These are phyloP conservation scores for Myripristis murdjan DNA, from an alignment of 2,797 vertebrate genomes.

Conservation along the genomic window DNA sequence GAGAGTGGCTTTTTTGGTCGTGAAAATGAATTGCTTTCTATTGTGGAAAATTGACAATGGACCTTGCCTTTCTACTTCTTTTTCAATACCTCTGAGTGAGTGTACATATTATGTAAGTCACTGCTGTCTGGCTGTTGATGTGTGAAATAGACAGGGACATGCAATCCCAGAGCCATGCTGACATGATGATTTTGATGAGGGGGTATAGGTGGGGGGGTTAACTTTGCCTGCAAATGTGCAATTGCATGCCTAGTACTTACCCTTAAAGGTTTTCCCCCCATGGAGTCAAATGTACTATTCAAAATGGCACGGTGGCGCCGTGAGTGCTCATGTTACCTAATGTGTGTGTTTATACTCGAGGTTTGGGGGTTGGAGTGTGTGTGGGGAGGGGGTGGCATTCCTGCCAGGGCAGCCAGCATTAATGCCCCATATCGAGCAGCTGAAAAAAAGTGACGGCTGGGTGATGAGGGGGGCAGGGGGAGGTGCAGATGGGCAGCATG, in stretches of 20 bases:
- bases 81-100: too few species aligned
- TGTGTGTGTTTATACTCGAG: constrained; percentile 28
- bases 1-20: too few species aligned
- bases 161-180: background rate
- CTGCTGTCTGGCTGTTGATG: background rate
- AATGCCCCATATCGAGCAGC: constrained; percentile 45
- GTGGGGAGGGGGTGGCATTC: constrained; percentile 59
- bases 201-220: too few species aligned
- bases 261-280: background rate
- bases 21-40: too few species aligned
- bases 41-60: too few species aligned
- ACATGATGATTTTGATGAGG: constrained; percentile 4
- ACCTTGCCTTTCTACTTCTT: too few species aligned
- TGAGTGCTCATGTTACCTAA: constrained; percentile 22
- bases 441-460: too few species aligned
- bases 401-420: constrained; percentile 52
- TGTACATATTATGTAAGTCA: too few species aligned
- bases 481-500: background rate
- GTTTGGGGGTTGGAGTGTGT: constrained; percentile 14
- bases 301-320: constrained; percentile 22
- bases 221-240: background rate
- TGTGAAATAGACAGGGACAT: background rate
- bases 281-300: background rate
- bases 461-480: constrained; percentile 1
- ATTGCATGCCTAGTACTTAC: background rate